Base-by-base conservation (phyloP, 2,888 invertebrate genomes). In the Volucella zonaria region DNA sequence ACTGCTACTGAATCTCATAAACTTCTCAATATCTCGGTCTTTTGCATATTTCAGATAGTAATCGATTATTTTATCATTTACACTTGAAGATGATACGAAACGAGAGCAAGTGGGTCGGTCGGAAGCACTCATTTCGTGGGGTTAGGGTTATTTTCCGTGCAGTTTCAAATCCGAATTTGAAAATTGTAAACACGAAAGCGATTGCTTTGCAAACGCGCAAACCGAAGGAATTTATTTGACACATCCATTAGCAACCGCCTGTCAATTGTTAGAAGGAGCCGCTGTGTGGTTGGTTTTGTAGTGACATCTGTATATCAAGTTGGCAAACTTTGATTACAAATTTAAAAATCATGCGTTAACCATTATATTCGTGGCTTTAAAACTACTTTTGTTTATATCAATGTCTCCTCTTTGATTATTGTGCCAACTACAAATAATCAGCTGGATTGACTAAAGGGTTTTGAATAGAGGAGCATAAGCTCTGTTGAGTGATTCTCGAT, bases 11-110 rank as follows among this genome's bases (percentile, higher is more conserved):
- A 89, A 78, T 0, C 89, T 94, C 91, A 95, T 94, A 90, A 94
- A 95, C 88, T 95, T 95, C 77, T 95, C 94, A 87, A 95, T 92
- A 89, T 95, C 94, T 43, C 94, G 92, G 88, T 94, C 94, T 87
- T 94, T 93, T 1, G 95, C 94, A 91, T 94, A 95, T 89, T 94
- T 94, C 88, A 94, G 93, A 89, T 94, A 95, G 90, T 95, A 95
- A 89, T 95, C 94, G 88, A 95, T 89, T 87, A 93, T 92, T 85
- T 88, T 88, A 1, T 87, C 87, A 61, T 86, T 87, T 9, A 89
- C 86, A 3, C 88, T 88, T 0, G 88, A 85, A 1, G 88, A 70
- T n/a, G 40, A 52, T 2, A 47, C 45, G 9, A 79, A 45, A 8
- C 64, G 51, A 0, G 83, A 83, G 40, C 52, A 54, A 1, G 66